phyloP scores from a whole-genome alignment of 2,888 invertebrate genomes.

The Nectonema munidae region DNA sequence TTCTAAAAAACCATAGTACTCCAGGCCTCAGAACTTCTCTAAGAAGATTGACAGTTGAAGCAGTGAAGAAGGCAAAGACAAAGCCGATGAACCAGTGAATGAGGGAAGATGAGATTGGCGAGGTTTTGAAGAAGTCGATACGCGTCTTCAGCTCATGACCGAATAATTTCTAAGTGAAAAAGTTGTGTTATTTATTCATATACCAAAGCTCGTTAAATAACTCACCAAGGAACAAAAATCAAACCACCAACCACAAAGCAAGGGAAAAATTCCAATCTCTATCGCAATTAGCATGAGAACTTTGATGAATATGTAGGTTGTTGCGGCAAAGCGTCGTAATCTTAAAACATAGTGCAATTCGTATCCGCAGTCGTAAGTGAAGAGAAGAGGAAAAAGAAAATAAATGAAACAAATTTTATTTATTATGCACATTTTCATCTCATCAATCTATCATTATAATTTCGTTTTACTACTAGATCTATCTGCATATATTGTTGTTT shows the following conservation, averaged over 20 bases:
- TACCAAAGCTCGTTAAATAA: conserved; percentile 10
- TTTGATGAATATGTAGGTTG: conserved; percentile 1
- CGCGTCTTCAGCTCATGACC: conserved; percentile 45
- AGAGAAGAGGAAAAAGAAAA: too few relatives aligned
- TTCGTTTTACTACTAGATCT: too few relatives aligned
- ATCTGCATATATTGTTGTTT: too few relatives aligned
- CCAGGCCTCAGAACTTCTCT: conserved; percentile 78
- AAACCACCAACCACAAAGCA: conserved; percentile 94
- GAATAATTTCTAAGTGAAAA: conserved; percentile 19
- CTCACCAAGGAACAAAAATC: conserved; percentile 59
- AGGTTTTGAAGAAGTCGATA: conserved; percentile 48
- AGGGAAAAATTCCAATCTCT: conserved; percentile 75
- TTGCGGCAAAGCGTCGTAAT: neutral
- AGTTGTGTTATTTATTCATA: neutral
- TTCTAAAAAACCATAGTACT: conserved; percentile 81
- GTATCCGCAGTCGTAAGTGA: too few relatives aligned
- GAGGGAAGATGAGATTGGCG: conserved; percentile 65
- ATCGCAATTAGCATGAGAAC: conserved; percentile 56
- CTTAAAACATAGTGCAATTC: too few relatives aligned
- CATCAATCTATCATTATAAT: too few relatives aligned
- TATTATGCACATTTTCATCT: too few relatives aligned
- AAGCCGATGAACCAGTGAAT: conserved; percentile 96
- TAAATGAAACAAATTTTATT: too few relatives aligned
- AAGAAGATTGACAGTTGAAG: conserved; percentile 61
- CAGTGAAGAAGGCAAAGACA: conserved; percentile 94